Base-by-base conservation (phyloP, 2,888 invertebrate species). In the Brachyptera putata region DNA sequence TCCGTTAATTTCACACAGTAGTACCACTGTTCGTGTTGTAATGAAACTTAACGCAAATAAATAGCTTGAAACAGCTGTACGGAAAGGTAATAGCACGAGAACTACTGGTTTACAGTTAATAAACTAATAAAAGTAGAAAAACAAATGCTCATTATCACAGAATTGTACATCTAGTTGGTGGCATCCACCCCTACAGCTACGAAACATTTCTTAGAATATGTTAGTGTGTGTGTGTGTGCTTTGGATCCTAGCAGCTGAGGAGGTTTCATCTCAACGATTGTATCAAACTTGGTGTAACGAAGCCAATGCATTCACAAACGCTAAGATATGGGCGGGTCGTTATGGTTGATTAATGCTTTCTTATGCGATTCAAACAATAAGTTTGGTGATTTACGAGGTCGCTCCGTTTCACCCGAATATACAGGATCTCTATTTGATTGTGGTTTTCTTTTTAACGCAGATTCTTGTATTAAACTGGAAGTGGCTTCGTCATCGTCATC, bases 131-230 rank as follows among this genome's bases (percentile, higher is more conserved):
- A 25, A 50, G 9, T 41, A 57, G 25, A 43, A 41, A 30, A 59
- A 60, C 60, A 62, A 62, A 62, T 62, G 61, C 61, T 62, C 37
- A 53, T 43, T 63, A 63, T 63, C 63, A 63, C 63, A 63, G 63
- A 61, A 61, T 63, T 50, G 57, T 60, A 61, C 60, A 62, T 56
- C 62, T 64, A 59, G 22, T 46, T 5, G 21, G 48, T 43, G 55
- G 57, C 34, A 49, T 41, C 43, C 61, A 49, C 37, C 34, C n/a
- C 26, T 55, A 30, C 58, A 62, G 30, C 46, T 56, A 59, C n/a
- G 56, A 24, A 53, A 58, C 58, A 43, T 41, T 43, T 41, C 43
- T 59, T 59, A 59, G 59, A 59, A 59, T 59, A 59, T 55, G 18
- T 36, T 24, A n/a, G n/a, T n/a, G 50, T 57, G 30, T 46, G 25